Conservation (phyloP, 92 coral and sea anemone species). For the Muricea muricata region DNA sequence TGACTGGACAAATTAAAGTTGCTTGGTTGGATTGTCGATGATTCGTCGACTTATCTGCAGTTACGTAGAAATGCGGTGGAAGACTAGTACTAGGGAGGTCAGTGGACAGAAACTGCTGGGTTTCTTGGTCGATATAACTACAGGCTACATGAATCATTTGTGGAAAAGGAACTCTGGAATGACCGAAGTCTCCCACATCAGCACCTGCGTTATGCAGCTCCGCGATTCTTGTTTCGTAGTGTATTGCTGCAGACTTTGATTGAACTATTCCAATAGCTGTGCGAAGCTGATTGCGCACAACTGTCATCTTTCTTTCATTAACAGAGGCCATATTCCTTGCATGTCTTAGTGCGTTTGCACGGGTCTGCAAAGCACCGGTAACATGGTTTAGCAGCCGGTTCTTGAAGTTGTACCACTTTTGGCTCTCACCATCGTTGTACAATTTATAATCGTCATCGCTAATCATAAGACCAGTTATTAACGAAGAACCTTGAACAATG, state of each 20-base stretch:
- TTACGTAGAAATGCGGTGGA: neutral
- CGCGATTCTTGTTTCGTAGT: slow-evolving; percentile 8
- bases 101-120: neutral
- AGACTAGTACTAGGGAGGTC: slow-evolving; percentile 1
- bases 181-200: slow-evolving; percentile 32
- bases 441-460: slow-evolving; percentile 2
- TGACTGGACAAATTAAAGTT: neutral
- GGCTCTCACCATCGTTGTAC: neutral
- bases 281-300: neutral
- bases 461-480: neutral
- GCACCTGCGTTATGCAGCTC: slow-evolving; percentile 2
- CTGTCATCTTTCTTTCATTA: neutral
- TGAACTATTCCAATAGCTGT: neutral
- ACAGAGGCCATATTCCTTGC: neutral
- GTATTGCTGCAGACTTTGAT: neutral
- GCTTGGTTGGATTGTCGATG: neutral
- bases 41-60: neutral
- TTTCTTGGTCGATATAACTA: neutral
- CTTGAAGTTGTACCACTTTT: slow-evolving; percentile 6
- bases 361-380: neutral
- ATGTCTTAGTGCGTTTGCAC: neutral
- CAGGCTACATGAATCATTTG: slow-evolving; percentile 4
- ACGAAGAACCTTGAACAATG: neutral
- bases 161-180: slow-evolving; percentile 22
- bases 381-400: neutral